Conservation (phyloP, 2,797 vertebrate genomes). For the Austrolebias charrua region DNA sequence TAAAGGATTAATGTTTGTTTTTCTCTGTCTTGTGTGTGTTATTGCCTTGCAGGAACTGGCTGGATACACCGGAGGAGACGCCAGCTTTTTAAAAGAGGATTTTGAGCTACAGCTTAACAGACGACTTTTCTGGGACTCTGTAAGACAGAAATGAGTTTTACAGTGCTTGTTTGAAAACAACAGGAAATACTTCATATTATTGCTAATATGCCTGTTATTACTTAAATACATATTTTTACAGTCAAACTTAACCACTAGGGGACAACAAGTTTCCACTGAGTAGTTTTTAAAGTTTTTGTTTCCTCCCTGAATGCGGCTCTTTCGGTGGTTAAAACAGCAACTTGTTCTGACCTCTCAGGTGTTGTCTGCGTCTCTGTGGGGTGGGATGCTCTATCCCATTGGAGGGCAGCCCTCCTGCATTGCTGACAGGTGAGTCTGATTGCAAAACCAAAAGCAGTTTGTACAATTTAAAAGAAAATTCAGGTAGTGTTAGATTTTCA, state of each 20-base stretch:
- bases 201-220: background rate
- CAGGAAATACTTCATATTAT: too few relatives aligned
- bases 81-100: slow-evolving; percentile 93
- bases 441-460: background rate
- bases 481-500: background rate
- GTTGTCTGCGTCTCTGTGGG: slow-evolving; percentile 91
- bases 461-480: background rate
- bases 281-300: background rate
- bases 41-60: slow-evolving; percentile 85
- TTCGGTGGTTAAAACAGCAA: background rate
- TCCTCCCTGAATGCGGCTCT: background rate
- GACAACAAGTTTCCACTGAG: background rate
- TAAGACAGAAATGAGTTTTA: slow-evolving; percentile 60
- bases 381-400: slow-evolving; percentile 88
- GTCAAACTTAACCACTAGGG: slow-evolving; percentile 10
- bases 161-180: background rate
- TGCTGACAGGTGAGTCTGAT: slow-evolving; percentile 85
- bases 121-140: slow-evolving; percentile 86
- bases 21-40: background rate
- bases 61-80: slow-evolving; percentile 91
- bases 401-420: slow-evolving; percentile 86
- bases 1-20: too few relatives aligned
- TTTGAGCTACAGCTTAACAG: slow-evolving; percentile 92
- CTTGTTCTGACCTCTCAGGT: slow-evolving; percentile 75
- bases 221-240: background rate